Evolutionary conservation across 1,140 invertebrate species (phyloP).

Genomic region (Grapholita molesta): DNA sequence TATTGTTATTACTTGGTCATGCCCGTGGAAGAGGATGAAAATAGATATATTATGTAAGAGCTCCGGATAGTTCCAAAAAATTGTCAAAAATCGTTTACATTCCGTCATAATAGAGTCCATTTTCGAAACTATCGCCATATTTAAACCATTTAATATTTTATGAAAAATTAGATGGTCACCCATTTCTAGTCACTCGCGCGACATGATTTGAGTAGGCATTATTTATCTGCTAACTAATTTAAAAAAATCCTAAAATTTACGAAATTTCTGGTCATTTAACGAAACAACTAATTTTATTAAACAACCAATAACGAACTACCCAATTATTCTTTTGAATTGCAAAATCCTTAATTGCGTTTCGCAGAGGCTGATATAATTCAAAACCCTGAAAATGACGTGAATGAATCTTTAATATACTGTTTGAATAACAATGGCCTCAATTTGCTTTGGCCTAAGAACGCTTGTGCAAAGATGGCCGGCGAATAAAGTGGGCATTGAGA

Average conservation of each 20-base stretch:
- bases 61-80: too few relatives aligned
- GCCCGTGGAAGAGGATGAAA: too few relatives aligned
- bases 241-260: background rate
- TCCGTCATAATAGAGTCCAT: too few relatives aligned
- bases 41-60: too few relatives aligned
- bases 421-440: slow-evolving; percentile 62
- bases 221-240: background rate
- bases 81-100: too few relatives aligned
- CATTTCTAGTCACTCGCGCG: too few relatives aligned
- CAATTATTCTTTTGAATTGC: slow-evolving; percentile 19
- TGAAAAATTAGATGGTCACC: too few relatives aligned
- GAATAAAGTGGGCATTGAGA: slow-evolving; percentile 1
- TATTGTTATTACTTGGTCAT: too few relatives aligned
- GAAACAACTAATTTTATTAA: background rate
- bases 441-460: slow-evolving; percentile 32
- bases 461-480: background rate
- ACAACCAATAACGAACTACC: background rate
- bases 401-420: slow-evolving; percentile 62
- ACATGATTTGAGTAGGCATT: too few relatives aligned
- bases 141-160: too few relatives aligned
- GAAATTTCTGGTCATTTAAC: background rate
- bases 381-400: slow-evolving; percentile 52
- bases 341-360: slow-evolving; percentile 27
- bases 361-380: slow-evolving; percentile 39
- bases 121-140: too few relatives aligned